These are phyloP conservation scores for Parnassius smintheus DNA, from an alignment of 2,888 invertebrate genomes.

Conservation along the genomic window DNA sequence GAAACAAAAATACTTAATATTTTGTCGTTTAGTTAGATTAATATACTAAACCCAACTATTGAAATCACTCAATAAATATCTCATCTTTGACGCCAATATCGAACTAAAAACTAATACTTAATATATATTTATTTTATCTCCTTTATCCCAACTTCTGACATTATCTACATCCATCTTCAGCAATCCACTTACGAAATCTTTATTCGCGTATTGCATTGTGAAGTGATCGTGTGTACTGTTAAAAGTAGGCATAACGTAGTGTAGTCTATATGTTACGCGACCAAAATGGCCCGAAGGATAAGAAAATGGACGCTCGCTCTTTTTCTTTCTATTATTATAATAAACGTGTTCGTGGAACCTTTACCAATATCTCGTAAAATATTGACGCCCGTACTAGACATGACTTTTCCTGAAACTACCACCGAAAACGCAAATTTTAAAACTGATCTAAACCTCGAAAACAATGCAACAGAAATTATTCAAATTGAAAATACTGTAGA, in stretches of 20 bases:
- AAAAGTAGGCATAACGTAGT: conserved; percentile 31
- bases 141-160: conserved; percentile 33
- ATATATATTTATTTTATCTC: conserved; percentile 17
- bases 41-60: too few relatives aligned
- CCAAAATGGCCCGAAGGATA: conserved; percentile 57
- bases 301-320: conserved; percentile 51
- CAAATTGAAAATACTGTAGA: neutral
- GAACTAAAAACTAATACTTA: too few relatives aligned
- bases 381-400: neutral
- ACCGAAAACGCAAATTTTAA: neutral
- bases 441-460: neutral
- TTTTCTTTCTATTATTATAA: conserved; percentile 39
- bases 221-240: conserved; percentile 42
- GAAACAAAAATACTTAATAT: too few relatives aligned
- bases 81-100: too few relatives aligned
- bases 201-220: conserved; percentile 36
- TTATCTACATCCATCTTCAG: conserved; percentile 40
- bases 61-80: too few relatives aligned
- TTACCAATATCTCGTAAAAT: conserved; percentile 40
- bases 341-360: conserved; percentile 47
- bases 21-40: too few relatives aligned
- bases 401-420: neutral
- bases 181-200: conserved; percentile 39
- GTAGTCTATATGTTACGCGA: conserved; percentile 18
- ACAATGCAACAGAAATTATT: neutral